Evolutionary conservation across 2,797 vertebrate species (phyloP).

Genomic region (Paramormyrops hopkinsi): DNA sequence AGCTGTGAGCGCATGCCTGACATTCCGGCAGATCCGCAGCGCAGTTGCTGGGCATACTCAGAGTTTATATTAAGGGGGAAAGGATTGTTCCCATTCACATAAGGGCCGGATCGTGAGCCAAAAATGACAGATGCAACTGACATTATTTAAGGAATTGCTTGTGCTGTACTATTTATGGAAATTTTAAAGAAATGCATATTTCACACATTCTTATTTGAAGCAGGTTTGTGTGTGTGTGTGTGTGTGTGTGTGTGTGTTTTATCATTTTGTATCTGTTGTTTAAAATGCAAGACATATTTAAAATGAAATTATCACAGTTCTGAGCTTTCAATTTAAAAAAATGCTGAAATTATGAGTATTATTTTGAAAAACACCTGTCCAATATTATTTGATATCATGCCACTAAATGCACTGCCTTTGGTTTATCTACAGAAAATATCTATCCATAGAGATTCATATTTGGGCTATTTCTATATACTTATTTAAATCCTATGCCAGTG

Average conservation of each 20-base stretch:
- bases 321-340: neutral
- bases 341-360: neutral
- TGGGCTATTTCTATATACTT: neutral
- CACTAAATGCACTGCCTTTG: neutral
- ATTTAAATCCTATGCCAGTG: neutral
- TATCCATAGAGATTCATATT: neutral
- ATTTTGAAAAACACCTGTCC: neutral
- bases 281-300: neutral
- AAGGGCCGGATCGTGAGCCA: slow-evolving; percentile 66
- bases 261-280: neutral
- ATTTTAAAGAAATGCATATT: slow-evolving; percentile 26
- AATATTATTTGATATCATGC: neutral
- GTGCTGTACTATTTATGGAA: slow-evolving; percentile 46
- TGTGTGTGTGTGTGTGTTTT: neutral
- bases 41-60: slow-evolving; percentile 85
- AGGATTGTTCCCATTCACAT: slow-evolving; percentile 70
- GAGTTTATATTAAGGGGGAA: slow-evolving; percentile 68
- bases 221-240: neutral
- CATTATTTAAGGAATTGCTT: slow-evolving; percentile 63
- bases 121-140: slow-evolving; percentile 81
- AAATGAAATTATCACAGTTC: neutral
- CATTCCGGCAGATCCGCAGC: slow-evolving; percentile 76
- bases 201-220: slow-evolving; percentile 7
- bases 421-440: neutral
- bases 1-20: slow-evolving; percentile 69